Evolutionary conservation across 1,140 invertebrate species (phyloP).

Genomic region (Pogonus chalceus): DNA sequence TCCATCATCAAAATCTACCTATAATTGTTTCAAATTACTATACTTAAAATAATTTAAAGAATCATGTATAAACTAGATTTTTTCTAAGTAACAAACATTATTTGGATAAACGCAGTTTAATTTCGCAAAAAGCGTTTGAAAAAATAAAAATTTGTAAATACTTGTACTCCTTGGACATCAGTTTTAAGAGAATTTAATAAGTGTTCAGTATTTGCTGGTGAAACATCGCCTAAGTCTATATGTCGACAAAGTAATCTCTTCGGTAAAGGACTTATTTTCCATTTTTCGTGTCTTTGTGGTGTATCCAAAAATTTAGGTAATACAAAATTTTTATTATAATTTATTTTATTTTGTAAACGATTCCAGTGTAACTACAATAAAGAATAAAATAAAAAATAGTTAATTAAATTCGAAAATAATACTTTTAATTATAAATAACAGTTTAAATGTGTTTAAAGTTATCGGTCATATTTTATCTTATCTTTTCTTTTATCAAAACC

Average conservation of each 20-base stretch:
- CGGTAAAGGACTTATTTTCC: constrained; percentile 45
- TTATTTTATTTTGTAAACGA: background rate
- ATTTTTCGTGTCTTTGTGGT: constrained; percentile 35
- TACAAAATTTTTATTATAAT: background rate
- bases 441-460: no score
- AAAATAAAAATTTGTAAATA: constrained; percentile 12
- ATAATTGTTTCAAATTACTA: constrained; percentile 11
- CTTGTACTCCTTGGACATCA: constrained; percentile 45
- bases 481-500: no score
- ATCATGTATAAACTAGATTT: background rate
- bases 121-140: background rate
- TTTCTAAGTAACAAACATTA: no score
- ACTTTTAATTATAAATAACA: no score
- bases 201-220: constrained; percentile 43
- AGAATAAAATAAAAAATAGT: constrained; percentile 4
- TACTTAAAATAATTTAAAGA: background rate
- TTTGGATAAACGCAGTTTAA: no score
- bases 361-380: constrained; percentile 12
- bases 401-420: background rate
- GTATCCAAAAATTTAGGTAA: constrained; percentile 10
- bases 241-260: constrained; percentile 38
- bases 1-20: constrained; percentile 61
- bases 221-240: constrained; percentile 50
- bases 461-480: no score
- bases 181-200: constrained; percentile 42